Conservation (phyloP, 2,888 invertebrate species). For the Cinara cedri region DNA sequence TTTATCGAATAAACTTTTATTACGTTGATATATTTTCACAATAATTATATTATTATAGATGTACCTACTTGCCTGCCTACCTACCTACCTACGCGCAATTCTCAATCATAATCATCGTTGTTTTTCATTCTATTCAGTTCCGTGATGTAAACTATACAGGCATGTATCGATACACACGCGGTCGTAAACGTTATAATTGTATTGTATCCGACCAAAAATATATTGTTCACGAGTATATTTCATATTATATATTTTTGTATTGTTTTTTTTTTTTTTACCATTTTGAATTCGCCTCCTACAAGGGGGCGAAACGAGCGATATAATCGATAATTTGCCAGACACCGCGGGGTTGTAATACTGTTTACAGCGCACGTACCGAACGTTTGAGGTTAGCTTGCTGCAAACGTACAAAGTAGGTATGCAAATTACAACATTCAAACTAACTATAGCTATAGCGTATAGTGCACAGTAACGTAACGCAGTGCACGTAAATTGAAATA, state of each 20-base stretch:
- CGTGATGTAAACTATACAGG: neutral
- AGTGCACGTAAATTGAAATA: conserved; percentile 24
- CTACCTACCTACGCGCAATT: neutral
- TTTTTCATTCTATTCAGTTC: neutral
- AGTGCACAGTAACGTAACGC: neutral
- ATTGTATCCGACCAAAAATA: too few relatives aligned
- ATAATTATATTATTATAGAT: too few relatives aligned
- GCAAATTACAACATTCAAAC: conserved; percentile 31
- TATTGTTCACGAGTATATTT: too few relatives aligned
- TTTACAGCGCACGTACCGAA: conserved; percentile 31
- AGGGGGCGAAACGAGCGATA: neutral
- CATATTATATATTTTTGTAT: too few relatives aligned
- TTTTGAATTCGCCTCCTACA: neutral
- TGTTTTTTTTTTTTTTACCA: neutral
- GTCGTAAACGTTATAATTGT: too few relatives aligned
- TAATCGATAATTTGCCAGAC: conserved; percentile 20
- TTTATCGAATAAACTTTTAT: conserved; percentile 6
- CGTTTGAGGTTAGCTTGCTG: neutral
- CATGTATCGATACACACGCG: neutral
- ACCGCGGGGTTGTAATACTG: neutral
- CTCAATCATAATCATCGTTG: neutral
- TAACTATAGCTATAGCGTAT: too few relatives aligned
- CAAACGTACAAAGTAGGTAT: conserved; percentile 45
- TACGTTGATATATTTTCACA: neutral
- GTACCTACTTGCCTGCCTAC: too few relatives aligned